Percentiles rank a stretch among this genome's conserved stretches.
These are phyloP conservation scores for Drosophila equinoxialis DNA, from an alignment of 1,140 invertebrate genomes.

Conservation along the genomic window DNA sequence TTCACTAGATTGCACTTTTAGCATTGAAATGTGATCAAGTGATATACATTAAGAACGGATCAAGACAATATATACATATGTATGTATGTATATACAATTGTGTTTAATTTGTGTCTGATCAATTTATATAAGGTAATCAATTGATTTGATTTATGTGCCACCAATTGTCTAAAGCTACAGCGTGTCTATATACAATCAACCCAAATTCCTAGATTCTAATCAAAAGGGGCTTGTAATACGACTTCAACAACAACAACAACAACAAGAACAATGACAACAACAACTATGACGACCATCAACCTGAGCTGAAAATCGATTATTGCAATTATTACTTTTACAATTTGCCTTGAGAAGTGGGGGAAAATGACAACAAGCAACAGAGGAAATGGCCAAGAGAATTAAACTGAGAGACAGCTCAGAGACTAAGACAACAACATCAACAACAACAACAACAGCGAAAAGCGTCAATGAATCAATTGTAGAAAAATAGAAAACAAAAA, in stretches of 20 bases:
- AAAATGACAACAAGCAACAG: constrained; percentile 23
- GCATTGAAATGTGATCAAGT: no score
- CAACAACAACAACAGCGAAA: constrained; percentile 5
- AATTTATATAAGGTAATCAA: not conserved
- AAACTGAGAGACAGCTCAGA: constrained; percentile 15
- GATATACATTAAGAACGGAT: no score
- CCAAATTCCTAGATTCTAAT: constrained; percentile 10
- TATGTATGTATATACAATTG: no score
- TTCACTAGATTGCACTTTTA: no score
- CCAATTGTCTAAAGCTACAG: not conserved
- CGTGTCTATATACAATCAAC: constrained; percentile 1
- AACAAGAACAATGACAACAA: not conserved
- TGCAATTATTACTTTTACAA: constrained; percentile 59
- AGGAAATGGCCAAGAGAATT: constrained; percentile 39
- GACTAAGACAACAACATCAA: constrained; percentile 16
- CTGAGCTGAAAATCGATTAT: constrained; percentile 53
- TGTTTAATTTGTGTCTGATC: not conserved
- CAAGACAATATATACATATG: no score
- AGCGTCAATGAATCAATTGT: constrained; percentile 64
- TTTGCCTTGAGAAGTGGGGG: constrained; percentile 27
- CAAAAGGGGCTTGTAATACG: constrained; percentile 5
- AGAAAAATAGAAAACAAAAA: constrained; percentile 19
- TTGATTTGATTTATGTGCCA: constrained; percentile 6
- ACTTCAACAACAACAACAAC: constrained; percentile 21
- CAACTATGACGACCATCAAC: constrained; percentile 22